Base-by-base conservation (phyloP, 1,140 invertebrate genomes). In the Calephelis virginiensis region DNA sequence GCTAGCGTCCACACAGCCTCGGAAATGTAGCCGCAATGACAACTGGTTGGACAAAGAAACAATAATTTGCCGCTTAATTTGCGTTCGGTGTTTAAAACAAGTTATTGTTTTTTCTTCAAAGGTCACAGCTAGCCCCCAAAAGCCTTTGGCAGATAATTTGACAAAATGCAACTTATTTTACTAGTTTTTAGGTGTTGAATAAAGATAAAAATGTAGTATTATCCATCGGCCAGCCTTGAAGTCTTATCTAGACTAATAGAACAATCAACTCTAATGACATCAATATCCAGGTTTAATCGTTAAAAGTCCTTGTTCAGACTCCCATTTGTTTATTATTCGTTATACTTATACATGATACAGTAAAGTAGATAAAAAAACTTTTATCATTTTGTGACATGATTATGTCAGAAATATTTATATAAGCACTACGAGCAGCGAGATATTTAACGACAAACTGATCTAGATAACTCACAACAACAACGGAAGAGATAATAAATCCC, bases 1-100 rank as follows among this genome's bases (percentile, higher is more conserved):
- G 53, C 61, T 62, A 62, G 66, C 76, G 72, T 76, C 76, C 73
- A 70, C 76, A 67, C 67, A 28, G 61, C 68, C 48, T 64, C 70
- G 67, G 68, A 74, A 75, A 71, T 78, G 67, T 63, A 71, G 68
- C 63, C 64, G 71, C 71, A 70, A 64, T 73, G 73, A 69, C 53
- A 68, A 61, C 47, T 61, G 37, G 53, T 63, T 56, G 49, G 49
- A 66, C 53, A 61, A 67, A 67, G 46, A 67, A 66, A 68, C 64
- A 63, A 59, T 70, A 66, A 63, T 69, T 69, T 64, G 60, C 70
- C 66, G 66, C 66, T 60, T 68, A 63, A 68, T 66, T 66, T 65
- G 45, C 63, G 48, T 68, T 66, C 60, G 43, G 37, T 45, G 13
- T 63, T 72, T 40, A 12, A 69, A 72, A 72, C 71, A 59, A 69